These are phyloP conservation scores for Armadillidium nasatum DNA, from an alignment of 1,140 invertebrate species.

Conservation along the genomic window DNA sequence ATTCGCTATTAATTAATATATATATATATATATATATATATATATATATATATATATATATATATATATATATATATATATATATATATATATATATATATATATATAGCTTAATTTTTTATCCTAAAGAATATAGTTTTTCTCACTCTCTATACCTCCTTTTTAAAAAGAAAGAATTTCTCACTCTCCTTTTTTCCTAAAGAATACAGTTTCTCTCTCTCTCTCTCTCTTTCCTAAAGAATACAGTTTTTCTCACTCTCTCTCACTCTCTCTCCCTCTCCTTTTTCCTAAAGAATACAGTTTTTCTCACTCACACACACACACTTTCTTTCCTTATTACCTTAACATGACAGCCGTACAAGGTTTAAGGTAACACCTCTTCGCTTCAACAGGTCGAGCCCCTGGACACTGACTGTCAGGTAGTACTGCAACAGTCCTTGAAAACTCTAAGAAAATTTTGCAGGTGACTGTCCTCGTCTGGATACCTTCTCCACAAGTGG, in stretches of 20 bases:
- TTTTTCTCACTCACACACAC: background rate
- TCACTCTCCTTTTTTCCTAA: too few relatives aligned
- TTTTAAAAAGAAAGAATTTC: too few relatives aligned
- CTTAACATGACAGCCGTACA: slow-evolving; percentile 56
- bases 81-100: background rate
- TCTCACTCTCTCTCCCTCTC: too few relatives aligned
- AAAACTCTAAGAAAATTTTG: slow-evolving; percentile 89
- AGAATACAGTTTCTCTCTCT: too few relatives aligned
- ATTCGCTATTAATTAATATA: background rate
- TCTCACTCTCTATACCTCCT: too few relatives aligned
- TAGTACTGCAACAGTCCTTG: slow-evolving; percentile 72
- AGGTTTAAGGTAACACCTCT: slow-evolving; percentile 69
- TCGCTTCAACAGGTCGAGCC: slow-evolving; percentile 69
- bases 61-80: slow-evolving; percentile 14
- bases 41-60: slow-evolving; percentile 24
- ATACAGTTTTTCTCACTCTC: too few relatives aligned
- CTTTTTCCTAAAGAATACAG: too few relatives aligned
- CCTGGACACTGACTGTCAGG: slow-evolving; percentile 84
- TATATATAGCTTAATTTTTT: too few relatives aligned
- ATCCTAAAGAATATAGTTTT: too few relatives aligned
- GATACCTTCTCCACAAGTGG: slow-evolving; percentile 81
- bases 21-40: slow-evolving; percentile 23
- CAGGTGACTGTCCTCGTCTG: slow-evolving; percentile 75
- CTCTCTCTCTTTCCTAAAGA: too few relatives aligned
- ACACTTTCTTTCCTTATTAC: background rate